Evolutionary conservation across 2,113 vertebrate species (phyloP).

Genomic region (Thermophis baileyi): DNA sequence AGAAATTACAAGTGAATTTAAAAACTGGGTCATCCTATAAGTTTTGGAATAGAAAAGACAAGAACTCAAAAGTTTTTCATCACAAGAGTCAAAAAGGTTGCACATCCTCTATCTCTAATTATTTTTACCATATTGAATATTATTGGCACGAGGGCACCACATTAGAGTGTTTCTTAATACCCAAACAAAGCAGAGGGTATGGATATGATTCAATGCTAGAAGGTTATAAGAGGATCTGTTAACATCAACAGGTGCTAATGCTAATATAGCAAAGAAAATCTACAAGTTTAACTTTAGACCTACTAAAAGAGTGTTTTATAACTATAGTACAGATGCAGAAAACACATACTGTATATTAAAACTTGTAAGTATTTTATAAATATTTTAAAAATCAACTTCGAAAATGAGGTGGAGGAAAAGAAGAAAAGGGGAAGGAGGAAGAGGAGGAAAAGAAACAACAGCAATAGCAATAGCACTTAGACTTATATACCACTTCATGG

Average conservation of each 20-base stretch:
- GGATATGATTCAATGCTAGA: not conserved
- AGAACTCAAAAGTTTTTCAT: not conserved
- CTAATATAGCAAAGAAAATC: not conserved
- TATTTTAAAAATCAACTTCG: not conserved
- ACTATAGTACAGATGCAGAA: not conserved
- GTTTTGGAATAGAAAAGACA: not conserved
- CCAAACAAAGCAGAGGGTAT: not conserved
- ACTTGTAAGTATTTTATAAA: not conserved
- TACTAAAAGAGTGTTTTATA: not conserved
- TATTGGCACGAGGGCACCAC: not conserved
- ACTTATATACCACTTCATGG: not conserved
- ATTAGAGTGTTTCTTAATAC: not conserved
- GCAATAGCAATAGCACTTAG: not conserved
- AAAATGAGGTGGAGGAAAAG: not conserved
- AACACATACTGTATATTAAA: not conserved
- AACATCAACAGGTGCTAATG: not conserved
- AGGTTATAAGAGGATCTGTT: not conserved
- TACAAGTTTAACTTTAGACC: not conserved
- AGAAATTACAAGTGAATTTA: not conserved
- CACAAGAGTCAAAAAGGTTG: not conserved
- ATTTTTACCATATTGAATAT: not conserved
- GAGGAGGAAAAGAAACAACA: not conserved
- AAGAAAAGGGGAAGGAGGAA: not conserved
- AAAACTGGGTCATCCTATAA: not conserved
- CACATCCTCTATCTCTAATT: not conserved